Evolutionary conservation across 1,140 invertebrate species (phyloP).

Genomic region (Caligus rogercresseyi): DNA sequence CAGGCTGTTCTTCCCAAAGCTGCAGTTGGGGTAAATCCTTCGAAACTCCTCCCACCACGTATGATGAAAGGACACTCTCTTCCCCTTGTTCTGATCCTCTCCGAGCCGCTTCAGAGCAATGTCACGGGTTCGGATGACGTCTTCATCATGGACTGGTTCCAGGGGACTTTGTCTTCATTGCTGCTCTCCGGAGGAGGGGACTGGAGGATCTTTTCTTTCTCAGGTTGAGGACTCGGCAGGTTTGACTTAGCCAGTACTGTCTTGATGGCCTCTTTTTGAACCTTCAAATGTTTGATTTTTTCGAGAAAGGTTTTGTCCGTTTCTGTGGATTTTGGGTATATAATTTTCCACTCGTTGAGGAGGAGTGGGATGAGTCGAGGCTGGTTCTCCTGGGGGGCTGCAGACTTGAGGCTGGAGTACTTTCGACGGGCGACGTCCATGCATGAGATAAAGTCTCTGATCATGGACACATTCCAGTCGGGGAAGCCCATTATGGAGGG

Average conservation of each 20-base stretch:
- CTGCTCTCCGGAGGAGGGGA: not conserved
- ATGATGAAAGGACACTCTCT: constrained; percentile 14
- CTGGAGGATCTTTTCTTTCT: not conserved
- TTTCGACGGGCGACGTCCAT: constrained; percentile 14
- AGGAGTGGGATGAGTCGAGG: not conserved
- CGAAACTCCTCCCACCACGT: constrained; percentile 3
- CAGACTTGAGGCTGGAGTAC: constrained; percentile 8
- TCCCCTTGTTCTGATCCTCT: not conserved
- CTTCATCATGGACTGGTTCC: constrained; percentile 7
- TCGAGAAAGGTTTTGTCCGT: not conserved
- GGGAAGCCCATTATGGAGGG: not conserved
- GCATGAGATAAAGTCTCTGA: constrained; percentile 12
- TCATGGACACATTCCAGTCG: constrained; percentile 7
- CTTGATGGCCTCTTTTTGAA: constrained; percentile 14
- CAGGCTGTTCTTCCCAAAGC: not conserved
- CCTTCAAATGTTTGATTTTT: constrained; percentile 14
- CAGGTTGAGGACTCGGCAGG: constrained; percentile 1
- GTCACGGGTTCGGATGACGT: constrained; percentile 1
- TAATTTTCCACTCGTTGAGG: constrained; percentile 11
- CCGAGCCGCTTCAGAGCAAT: not conserved
- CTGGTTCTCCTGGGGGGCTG: not conserved
- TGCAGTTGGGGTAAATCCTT: constrained; percentile 9
- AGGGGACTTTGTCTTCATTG: not conserved
- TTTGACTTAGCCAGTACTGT: not conserved
- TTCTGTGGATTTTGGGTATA: not conserved